phyloP scores from a whole-genome alignment of 2,888 invertebrate species.

The Diloba caeruleocephala region DNA sequence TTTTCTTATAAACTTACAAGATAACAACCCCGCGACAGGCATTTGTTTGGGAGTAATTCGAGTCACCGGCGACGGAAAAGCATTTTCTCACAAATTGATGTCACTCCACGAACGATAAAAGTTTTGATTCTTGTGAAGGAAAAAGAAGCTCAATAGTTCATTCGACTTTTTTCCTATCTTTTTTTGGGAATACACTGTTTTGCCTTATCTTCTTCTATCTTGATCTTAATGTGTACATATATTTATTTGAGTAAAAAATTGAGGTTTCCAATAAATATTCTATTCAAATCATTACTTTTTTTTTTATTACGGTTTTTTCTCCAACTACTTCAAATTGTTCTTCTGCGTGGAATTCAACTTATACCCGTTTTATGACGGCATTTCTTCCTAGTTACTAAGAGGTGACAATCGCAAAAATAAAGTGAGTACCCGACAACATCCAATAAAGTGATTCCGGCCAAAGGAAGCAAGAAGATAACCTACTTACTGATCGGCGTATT shows the following conservation, averaged over 20 bases:
- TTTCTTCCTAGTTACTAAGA: conserved; percentile 48
- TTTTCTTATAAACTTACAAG: conserved; percentile 73
- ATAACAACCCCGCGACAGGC: conserved; percentile 77
- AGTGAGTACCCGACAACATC: conserved; percentile 73
- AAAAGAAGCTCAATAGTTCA: conserved; percentile 48
- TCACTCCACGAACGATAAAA: conserved; percentile 76
- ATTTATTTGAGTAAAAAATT: conserved; percentile 18
- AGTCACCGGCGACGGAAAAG: conserved; percentile 67
- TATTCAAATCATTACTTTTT: conserved; percentile 41
- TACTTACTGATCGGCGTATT: conserved; percentile 88
- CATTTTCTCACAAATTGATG: conserved; percentile 80
- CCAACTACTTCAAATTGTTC: conserved; percentile 34
- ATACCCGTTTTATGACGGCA: conserved; percentile 18
- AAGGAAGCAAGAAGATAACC: conserved; percentile 88
- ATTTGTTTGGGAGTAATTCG: conserved; percentile 82
- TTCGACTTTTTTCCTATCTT: conserved; percentile 23
- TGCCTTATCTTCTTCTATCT: not conserved
- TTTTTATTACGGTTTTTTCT: conserved; percentile 33
- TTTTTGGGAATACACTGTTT: conserved; percentile 1
- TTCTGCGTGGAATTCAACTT: conserved; percentile 38
- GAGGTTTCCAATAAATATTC: conserved; percentile 29
- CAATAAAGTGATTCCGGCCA: conserved; percentile 85
- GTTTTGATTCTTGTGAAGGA: conserved; percentile 73
- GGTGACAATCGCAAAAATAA: conserved; percentile 67
- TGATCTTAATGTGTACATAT: not conserved